Base-by-base conservation (phyloP, 2,113 vertebrate species). In the Engraulis encrasicolus region DNA sequence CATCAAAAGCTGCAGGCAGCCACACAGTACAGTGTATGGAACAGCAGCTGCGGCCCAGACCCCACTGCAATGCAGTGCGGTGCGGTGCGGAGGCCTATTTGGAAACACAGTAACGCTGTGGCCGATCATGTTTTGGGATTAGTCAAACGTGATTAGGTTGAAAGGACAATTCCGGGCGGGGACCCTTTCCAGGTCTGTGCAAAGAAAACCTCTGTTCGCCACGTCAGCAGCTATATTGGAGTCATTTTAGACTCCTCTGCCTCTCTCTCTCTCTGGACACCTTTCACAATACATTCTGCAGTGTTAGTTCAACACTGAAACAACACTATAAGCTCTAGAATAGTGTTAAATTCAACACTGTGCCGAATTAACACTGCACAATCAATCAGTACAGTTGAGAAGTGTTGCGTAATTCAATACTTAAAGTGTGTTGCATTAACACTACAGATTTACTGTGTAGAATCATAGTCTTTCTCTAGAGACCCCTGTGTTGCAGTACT, bases 121-220 rank as follows among this genome's bases (percentile, higher is more conserved):
- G 66, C 31, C 1, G 66, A 34, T 74, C 66, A 74, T 74, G 66
- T 12, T 74, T 74, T 31, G 66, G 66, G 23, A 74, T 74, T 74
- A 34, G 66, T 74, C 27, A 74, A 14, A 74, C 12, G 66, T 34
- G 31, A 74, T 74, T 74, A 34, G 27, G 27, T 66, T 66, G 58
- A 66, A n/a, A n/a, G n/a, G n/a, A 23, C 58, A 66, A 66, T 23
- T 74, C 12, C 27, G 14, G 27, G 66, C n/a, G n/a, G n/a, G n/a
- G n/a, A n/a, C 5, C 15, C 66, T 15, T 74, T 74, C 23, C 66
- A 66, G 27, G 7, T 23, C 23, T 45, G 40, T 45, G 40, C 9
- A 45, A 45, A 45, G 40, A 45, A n/a, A 45, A 71, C 12, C 27
- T 12, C 15, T 31, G 31, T 71, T 27, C 34, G 27, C 61, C 61